A percentile compares a stretch with the other conserved stretches of the same genome.
Evolutionary conservation across 2,888 invertebrate species (phyloP).

Genomic region (Drosophila macrothrix): DNA sequence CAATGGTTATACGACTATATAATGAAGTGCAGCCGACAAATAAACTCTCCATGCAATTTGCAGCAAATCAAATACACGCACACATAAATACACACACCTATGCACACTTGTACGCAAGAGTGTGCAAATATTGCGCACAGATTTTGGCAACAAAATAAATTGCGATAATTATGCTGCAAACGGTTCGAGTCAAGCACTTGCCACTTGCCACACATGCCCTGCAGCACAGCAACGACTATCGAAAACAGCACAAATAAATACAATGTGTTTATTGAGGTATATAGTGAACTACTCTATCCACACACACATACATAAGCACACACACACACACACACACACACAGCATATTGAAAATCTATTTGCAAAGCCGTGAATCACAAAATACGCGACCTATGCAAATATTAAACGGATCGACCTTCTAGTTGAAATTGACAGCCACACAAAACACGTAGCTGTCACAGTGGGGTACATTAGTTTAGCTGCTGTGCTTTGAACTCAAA

Average conservation of each 20-base stretch:
- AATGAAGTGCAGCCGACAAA: constrained; percentile 66
- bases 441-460: not conserved
- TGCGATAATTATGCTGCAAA: constrained; percentile 70
- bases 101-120: constrained; percentile 6
- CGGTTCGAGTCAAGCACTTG: constrained; percentile 29
- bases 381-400: constrained; percentile 74
- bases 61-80: constrained; percentile 51
- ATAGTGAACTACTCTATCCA: constrained; percentile 51
- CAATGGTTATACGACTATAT: constrained; percentile 47
- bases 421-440: constrained; percentile 27
- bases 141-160: constrained; percentile 75
- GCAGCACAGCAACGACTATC: constrained; percentile 47
- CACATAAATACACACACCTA: constrained; percentile 1
- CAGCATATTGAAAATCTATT: constrained; percentile 61
- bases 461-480: constrained; percentile 6
- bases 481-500: not conserved
- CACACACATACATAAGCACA: constrained; percentile 5
- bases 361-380: constrained; percentile 68
- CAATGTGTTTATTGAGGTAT: constrained; percentile 74
- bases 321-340: constrained; percentile 10
- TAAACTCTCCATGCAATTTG: constrained; percentile 65
- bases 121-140: constrained; percentile 62
- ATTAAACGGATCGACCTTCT: constrained; percentile 45
- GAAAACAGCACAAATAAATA: constrained; percentile 70
- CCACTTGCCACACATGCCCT: constrained; percentile 30